A percentile compares a stretch with the other conserved stretches of the same genome.
phyloP scores from a whole-genome alignment of 2,888 invertebrate genomes.

The Diarsia mendica region DNA sequence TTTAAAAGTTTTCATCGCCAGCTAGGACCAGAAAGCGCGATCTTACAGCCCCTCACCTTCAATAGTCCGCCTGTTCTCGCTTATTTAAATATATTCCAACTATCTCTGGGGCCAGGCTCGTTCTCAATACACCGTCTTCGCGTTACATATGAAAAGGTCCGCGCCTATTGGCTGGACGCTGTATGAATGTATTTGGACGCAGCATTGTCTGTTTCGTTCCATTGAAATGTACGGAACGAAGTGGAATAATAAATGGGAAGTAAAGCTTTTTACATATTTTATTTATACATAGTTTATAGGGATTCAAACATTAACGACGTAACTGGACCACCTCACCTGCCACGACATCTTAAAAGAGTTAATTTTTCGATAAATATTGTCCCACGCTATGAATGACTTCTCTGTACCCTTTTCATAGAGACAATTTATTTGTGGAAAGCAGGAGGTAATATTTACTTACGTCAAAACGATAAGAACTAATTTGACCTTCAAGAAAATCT shows the following conservation, averaged over 20 bases:
- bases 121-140: slow-evolving; percentile 64
- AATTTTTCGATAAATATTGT: not conserved
- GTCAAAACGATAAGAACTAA: slow-evolving; percentile 8
- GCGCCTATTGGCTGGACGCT: slow-evolving; percentile 49
- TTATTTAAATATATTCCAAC: slow-evolving; percentile 71
- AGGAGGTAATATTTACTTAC: not conserved
- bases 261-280: slow-evolving; percentile 6
- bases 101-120: slow-evolving; percentile 62
- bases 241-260: slow-evolving; percentile 31
- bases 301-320: not conserved
- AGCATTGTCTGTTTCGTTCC: slow-evolving; percentile 47
- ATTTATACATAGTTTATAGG: not conserved
- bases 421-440: not conserved
- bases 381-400: not conserved
- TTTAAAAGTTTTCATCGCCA: not conserved
- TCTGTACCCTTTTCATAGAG: not conserved
- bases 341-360: not conserved
- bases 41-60: slow-evolving; percentile 58
- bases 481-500: slow-evolving; percentile 16
- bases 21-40: slow-evolving; percentile 34
- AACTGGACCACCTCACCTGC: not conserved
- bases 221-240: slow-evolving; percentile 38
- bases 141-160: slow-evolving; percentile 63
- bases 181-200: slow-evolving; percentile 42
- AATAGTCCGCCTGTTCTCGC: slow-evolving; percentile 65